Conservation (phyloP, 2,888 invertebrate species). For the Imbricaverruca yamaguchii region DNA sequence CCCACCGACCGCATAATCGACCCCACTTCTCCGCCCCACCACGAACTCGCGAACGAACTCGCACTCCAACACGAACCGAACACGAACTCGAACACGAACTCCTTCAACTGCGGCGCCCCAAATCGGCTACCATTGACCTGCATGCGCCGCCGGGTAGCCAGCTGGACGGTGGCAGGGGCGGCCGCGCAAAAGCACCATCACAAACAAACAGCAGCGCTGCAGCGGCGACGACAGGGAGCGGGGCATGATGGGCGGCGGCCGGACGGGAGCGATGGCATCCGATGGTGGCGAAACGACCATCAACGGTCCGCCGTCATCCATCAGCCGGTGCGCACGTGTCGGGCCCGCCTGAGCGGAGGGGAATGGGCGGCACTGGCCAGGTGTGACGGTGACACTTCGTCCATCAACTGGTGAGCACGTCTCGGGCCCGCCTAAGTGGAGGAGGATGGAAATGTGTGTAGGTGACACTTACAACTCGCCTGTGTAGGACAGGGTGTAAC, state of each 20-base stretch:
- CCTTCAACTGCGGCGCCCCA: not conserved
- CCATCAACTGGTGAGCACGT: not conserved
- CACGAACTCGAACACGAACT: too few relatives aligned
- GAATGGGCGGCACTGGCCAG: not conserved
- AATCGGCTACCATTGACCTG: not conserved
- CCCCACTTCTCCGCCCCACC: too few relatives aligned
- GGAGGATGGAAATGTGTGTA: too few relatives aligned
- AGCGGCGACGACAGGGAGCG: not conserved
- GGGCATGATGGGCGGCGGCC: not conserved
- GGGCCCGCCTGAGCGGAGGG: too few relatives aligned
- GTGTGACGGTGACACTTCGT: not conserved
- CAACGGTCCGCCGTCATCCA: not conserved
- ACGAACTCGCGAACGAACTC: too few relatives aligned
- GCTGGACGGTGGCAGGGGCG: not conserved
- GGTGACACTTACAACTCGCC: too few relatives aligned
- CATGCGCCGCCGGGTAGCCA: not conserved
- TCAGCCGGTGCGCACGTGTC: too few relatives aligned
- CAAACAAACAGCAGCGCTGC: not conserved
- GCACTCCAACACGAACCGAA: too few relatives aligned
- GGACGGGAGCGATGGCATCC: not conserved
- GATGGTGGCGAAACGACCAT: not conserved
- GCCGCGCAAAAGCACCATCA: not conserved
- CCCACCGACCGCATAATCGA: too few relatives aligned
- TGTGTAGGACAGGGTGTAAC: too few relatives aligned
- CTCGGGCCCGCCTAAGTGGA: too few relatives aligned